Conservation (phyloP, 2,113 vertebrate genomes). For the Mohoua ochrocephala region DNA sequence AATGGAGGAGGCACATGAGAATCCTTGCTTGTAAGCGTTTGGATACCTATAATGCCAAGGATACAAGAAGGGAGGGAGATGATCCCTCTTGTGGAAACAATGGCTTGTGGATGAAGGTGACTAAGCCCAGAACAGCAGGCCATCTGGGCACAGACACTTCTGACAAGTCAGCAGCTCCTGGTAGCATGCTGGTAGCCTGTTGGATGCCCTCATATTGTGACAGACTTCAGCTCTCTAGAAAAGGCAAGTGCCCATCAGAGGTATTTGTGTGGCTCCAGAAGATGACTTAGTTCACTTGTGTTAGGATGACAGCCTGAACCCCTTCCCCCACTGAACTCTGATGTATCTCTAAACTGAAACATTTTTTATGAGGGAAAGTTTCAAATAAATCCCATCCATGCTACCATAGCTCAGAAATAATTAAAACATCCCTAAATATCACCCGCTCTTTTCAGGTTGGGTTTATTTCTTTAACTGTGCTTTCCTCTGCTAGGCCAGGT, state of each 20-base stretch:
- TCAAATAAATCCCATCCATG: neutral
- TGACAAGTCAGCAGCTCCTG: neutral
- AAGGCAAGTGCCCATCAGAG: neutral
- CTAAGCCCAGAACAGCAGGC: neutral
- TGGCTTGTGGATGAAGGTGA: neutral
- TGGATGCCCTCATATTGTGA: neutral
- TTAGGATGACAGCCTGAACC: neutral
- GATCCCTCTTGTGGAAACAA: neutral
- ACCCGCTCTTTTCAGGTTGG: neutral
- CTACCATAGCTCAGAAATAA: neutral
- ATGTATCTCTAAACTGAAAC: neutral
- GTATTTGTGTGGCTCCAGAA: neutral
- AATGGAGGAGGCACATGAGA: neutral
- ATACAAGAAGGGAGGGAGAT: neutral
- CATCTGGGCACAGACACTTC: neutral
- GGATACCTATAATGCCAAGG: neutral
- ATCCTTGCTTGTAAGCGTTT: accelerated
- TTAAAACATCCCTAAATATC: neutral
- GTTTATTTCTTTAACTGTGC: neutral
- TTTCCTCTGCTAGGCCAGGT: neutral
- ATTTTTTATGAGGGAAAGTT: neutral
- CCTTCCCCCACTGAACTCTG: neutral
- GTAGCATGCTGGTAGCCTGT: accelerated
- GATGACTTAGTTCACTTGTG: neutral
- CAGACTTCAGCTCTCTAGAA: neutral